Conservation (phyloP, 2,797 vertebrate species). For the Mormyrops attenuatus region DNA sequence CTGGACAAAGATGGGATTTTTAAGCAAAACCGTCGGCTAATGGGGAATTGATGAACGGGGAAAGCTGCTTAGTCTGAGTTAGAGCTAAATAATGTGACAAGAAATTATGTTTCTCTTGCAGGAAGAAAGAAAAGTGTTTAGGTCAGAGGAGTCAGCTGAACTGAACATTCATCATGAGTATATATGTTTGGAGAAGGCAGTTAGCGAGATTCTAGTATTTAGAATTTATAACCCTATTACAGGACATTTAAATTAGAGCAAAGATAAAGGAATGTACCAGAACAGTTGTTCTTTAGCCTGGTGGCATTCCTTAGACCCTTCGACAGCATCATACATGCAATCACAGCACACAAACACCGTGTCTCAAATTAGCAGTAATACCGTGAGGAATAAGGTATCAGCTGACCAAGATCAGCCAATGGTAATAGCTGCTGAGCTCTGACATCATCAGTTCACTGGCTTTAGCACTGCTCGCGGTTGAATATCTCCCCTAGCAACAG, state of each 20-base stretch:
- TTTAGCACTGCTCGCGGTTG: background rate
- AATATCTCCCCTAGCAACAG: slow-evolving; percentile 33
- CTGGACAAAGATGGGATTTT: background rate
- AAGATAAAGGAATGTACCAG: background rate
- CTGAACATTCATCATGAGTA: background rate
- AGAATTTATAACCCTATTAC: background rate
- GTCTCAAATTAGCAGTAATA: slow-evolving; percentile 18
- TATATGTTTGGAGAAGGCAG: background rate
- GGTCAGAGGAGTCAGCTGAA: background rate
- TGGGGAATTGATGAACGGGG: background rate
- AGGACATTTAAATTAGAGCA: background rate
- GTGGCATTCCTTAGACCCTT: background rate
- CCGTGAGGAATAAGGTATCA: background rate
- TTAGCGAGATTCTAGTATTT: background rate
- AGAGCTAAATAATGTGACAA: background rate
- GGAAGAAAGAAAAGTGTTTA: background rate
- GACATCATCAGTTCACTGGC: slow-evolving; percentile 15
- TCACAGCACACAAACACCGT: background rate
- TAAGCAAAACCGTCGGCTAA: background rate
- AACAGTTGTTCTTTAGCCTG: background rate
- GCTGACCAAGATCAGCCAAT: background rate
- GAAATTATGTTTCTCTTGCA: background rate
- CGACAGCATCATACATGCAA: slow-evolving; percentile 1
- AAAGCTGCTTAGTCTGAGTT: background rate
- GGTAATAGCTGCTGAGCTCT: background rate